Conservation (phyloP, 2,888 invertebrate genomes). For the Melanophora roralis region DNA sequence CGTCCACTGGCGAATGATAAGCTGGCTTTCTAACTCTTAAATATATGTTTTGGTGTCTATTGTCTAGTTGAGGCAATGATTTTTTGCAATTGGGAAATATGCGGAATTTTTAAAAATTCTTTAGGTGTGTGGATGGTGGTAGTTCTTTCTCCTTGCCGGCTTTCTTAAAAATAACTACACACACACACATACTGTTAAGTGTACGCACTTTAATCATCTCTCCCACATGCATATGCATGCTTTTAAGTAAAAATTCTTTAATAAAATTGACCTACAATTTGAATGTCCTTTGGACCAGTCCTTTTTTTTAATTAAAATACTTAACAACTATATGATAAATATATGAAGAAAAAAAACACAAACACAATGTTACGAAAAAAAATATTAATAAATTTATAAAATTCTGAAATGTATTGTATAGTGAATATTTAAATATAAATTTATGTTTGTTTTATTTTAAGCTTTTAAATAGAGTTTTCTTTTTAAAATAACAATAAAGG, state of each 20-base stretch:
- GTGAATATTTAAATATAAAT: constrained; percentile 45
- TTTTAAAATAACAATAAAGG: neutral
- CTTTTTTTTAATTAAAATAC: neutral
- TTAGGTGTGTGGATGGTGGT: no score
- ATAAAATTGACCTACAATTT: neutral
- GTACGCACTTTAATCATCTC: no score
- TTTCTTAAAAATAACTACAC: neutral
- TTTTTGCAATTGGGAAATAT: neutral
- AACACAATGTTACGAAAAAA: constrained; percentile 29
- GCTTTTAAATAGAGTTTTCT: constrained; percentile 16
- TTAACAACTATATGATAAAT: neutral
- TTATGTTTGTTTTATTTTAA: constrained; percentile 33
- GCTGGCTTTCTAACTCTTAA: neutral
- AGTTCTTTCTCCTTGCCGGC: neutral
- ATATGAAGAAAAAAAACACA: constrained; percentile 4
- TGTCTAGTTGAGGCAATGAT: neutral
- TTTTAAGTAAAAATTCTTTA: neutral
- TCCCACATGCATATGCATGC: neutral
- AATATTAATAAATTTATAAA: neutral
- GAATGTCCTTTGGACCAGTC: neutral
- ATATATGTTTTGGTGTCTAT: neutral
- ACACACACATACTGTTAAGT: no score
- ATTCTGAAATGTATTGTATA: constrained; percentile 33
- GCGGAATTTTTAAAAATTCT: neutral
- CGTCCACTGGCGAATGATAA: neutral